Evolutionary conservation across 2,113 vertebrate species (phyloP), one percentile per base, ranked within the genome.

Genomic region (Ammodytes marinus): DNA sequence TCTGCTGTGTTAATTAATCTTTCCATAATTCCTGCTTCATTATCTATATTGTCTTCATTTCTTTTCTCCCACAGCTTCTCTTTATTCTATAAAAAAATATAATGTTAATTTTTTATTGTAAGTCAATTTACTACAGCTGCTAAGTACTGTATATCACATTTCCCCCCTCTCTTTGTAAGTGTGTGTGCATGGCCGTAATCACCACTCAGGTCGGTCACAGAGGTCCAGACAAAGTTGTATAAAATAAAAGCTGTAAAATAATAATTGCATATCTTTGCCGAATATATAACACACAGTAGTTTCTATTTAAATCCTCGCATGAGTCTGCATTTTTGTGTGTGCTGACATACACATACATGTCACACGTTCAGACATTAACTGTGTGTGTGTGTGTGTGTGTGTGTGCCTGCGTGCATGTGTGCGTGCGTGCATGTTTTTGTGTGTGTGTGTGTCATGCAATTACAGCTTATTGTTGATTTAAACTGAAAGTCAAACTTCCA

Each of bases 71-170:
- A 27, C 58, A 46, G 49, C 49, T 35, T 61, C 35, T 69, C 65
- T 37, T 17, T 52, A 42, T 69, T 69, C 13, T 55, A 55, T 54
- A 58, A 64, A 15, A 55, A 55, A 63, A 64, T 55, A 0, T 39
- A 70, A 79, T 55, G 58, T 15, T 27, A 42, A 14, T 70, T 64
- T 77, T 47, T 70, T 63, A 70, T 79, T 64, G 49, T 61, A 53
- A 70, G 50, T 70, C 40, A 15, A 15, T 78, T 78, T 69, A 46
- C 57, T 37, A 53, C 49, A 64, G 60, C 75, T 69, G 57, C 65
- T 69, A 27, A 57, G 4, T 63, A 27, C 27, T 27, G 27, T 27
- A 6, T 69, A 43, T 52, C 68, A 39, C 8, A 17, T 52, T 7
- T 40, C 43, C 11, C 17, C 45, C 15, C 17, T 55, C 6, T 27